Evolutionary conservation across 2,113 vertebrate genomes (phyloP).

Genomic region (Herpetotheres cachinnans): DNA sequence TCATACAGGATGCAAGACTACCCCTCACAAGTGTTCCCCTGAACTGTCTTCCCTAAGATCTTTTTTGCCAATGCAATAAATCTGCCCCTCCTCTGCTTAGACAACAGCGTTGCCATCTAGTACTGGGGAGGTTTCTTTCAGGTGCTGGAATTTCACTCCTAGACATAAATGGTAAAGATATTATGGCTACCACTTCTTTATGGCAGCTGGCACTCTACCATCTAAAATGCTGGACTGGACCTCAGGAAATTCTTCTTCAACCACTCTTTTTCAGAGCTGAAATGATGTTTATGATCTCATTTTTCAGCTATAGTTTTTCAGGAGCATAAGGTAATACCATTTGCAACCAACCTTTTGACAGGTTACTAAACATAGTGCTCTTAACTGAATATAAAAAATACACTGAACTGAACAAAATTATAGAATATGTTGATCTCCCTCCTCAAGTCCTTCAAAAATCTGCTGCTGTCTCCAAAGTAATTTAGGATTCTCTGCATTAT

Average conservation of each 20-base stretch:
- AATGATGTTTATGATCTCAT: not conserved
- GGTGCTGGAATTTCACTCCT: not conserved
- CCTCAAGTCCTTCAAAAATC: not conserved
- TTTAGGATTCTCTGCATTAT: not conserved
- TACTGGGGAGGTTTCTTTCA: not conserved
- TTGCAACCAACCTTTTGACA: not conserved
- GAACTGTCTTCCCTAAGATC: not conserved
- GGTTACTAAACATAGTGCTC: not conserved
- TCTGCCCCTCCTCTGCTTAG: not conserved
- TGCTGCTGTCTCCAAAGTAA: not conserved
- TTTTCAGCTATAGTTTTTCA: not conserved
- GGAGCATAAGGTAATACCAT: not conserved
- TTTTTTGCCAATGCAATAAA: not conserved
- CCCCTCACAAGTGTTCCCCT: not conserved
- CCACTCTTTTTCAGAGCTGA: not conserved
- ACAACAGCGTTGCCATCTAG: not conserved
- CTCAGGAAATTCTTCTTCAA: not conserved
- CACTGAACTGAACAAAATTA: not conserved
- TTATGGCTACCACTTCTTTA: not conserved
- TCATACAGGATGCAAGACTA: not conserved
- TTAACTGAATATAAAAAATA: not conserved
- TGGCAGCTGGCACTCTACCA: not conserved
- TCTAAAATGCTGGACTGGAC: not conserved
- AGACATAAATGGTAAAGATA: not conserved
- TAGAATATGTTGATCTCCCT: accelerated